Percentiles rank a stretch among this genome's conserved stretches.
These are phyloP conservation scores for Pycnomerus fuliginosus DNA, from an alignment of 2,888 invertebrate genomes.

Conservation along the genomic window DNA sequence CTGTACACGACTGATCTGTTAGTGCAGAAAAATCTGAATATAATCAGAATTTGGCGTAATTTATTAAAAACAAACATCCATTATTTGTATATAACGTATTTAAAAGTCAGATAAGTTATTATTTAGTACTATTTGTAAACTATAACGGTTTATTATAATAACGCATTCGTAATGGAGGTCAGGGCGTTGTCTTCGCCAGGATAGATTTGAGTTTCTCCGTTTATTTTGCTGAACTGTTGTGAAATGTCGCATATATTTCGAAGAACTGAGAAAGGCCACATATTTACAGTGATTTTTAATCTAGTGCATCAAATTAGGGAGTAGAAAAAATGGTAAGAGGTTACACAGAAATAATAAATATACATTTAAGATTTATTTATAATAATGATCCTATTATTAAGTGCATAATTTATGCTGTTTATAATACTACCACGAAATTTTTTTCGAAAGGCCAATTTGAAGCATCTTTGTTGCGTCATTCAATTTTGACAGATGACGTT, in stretches of 20 bases:
- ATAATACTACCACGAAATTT: background rate
- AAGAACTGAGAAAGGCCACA: background rate
- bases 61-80: constrained; percentile 9
- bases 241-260: constrained; percentile 6
- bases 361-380: constrained; percentile 14
- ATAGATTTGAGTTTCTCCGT: constrained; percentile 10
- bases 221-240: constrained; percentile 11
- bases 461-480: constrained; percentile 29
- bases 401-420: background rate
- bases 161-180: constrained; percentile 22
- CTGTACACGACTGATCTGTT: constrained; percentile 12
- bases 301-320: constrained; percentile 15
- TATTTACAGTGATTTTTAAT: constrained; percentile 10
- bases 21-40: constrained; percentile 17
- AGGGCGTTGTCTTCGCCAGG: constrained; percentile 24
- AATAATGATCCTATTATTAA: constrained; percentile 6
- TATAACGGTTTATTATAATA: constrained; percentile 11
- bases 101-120: constrained; percentile 20
- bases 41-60: constrained; percentile 14
- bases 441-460: constrained; percentile 3
- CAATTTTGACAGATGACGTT: constrained; percentile 12
- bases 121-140: constrained; percentile 8
- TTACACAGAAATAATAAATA: constrained; percentile 20
- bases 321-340: constrained; percentile 23
- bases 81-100: constrained; percentile 12